Evolutionary conservation across 2,888 invertebrate genomes (phyloP).

Genomic region (Bellardia pandia): DNA sequence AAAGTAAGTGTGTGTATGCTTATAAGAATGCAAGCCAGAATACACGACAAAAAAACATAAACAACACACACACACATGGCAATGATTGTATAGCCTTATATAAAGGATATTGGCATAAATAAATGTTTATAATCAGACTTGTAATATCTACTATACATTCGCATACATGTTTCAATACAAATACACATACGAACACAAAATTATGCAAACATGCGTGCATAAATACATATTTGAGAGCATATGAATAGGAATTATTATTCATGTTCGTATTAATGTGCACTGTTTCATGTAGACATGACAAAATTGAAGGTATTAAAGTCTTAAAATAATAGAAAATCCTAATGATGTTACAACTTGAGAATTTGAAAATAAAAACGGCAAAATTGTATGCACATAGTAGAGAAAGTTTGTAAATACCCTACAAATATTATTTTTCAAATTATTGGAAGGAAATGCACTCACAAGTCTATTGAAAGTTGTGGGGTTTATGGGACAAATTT

Average conservation of each 20-base stretch:
- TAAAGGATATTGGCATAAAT: conserved; percentile 54
- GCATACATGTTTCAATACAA: conserved; percentile 20
- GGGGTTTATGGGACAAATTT: too few relatives aligned
- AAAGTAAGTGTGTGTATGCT: not conserved
- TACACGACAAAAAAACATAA: not conserved
- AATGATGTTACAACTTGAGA: conserved; percentile 56
- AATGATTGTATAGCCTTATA: not conserved
- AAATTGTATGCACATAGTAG: not conserved
- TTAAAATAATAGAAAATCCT: conserved; percentile 45
- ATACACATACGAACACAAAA: not conserved
- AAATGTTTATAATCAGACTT: conserved; percentile 66
- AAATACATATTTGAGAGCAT: conserved; percentile 1
- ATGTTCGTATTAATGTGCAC: conserved; percentile 13
- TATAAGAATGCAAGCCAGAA: conserved; percentile 34
- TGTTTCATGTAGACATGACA: conserved; percentile 39
- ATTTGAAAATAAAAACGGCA: not conserved
- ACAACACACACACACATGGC: conserved; percentile 3
- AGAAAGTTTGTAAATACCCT: not conserved
- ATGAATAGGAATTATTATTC: conserved; percentile 39
- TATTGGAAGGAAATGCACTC: too few relatives aligned
- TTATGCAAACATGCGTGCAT: not conserved
- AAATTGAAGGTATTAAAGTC: conserved; percentile 63
- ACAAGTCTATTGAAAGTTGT: too few relatives aligned
- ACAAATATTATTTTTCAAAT: not conserved
- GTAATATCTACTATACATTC: conserved; percentile 53